Evolutionary conservation across 2,888 invertebrate genomes (phyloP).

Genomic region (Linyphia triangularis): DNA sequence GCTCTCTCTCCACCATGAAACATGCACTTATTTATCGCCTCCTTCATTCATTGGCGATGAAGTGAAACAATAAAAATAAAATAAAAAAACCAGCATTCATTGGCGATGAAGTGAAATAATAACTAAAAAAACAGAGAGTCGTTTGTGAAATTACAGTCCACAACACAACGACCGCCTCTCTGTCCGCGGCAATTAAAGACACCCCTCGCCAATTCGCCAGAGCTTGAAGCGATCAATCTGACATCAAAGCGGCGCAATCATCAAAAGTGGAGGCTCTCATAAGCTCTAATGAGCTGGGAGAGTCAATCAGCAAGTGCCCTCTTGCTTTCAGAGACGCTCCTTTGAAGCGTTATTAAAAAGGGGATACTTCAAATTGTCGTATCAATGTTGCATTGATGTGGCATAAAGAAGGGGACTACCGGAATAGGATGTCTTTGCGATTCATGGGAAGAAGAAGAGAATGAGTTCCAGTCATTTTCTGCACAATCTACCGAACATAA

Average conservation of each 20-base stretch:
- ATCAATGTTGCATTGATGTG: not conserved
- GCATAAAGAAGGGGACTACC: not conserved
- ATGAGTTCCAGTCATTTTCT: no score
- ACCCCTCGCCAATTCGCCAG: conserved; percentile 20
- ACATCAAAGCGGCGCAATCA: conserved; percentile 50
- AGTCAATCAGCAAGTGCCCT: not conserved
- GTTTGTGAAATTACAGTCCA: conserved; percentile 15
- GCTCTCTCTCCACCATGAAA: conserved; percentile 9
- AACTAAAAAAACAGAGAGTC: not conserved
- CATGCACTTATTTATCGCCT: conserved; percentile 39
- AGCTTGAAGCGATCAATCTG: conserved; percentile 33
- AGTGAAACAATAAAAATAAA: not conserved
- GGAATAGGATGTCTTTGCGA: no score
- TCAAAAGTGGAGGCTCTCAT: not conserved
- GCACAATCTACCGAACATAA: no score
- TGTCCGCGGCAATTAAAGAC: conserved; percentile 9
- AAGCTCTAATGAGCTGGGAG: conserved; percentile 19
- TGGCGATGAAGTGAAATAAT: not conserved
- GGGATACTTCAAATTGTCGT: conserved; percentile 15
- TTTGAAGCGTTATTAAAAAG: conserved; percentile 7
- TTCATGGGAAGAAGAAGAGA: no score
- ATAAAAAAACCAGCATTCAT: not conserved
- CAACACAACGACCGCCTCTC: not conserved
- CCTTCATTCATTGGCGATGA: conserved; percentile 1
- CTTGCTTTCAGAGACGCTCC: not conserved